Conservation (phyloP, 1,140 invertebrate genomes). For the Pantala flavescens region DNA sequence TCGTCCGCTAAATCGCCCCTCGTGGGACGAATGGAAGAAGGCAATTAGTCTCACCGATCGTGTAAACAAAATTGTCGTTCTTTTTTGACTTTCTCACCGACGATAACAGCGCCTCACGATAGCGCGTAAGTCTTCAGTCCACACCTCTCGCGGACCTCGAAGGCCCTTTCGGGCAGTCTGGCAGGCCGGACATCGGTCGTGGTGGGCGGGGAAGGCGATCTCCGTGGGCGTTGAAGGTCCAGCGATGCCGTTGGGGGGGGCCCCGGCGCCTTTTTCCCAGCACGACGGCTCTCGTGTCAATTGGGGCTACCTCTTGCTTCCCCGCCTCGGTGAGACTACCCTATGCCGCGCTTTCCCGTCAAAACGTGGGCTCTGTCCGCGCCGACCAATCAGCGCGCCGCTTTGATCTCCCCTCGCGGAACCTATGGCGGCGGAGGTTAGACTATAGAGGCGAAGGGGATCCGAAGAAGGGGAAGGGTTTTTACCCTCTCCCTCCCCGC, state of each 20-base stretch:
- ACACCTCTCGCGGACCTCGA: not conserved
- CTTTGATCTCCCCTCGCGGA: constrained; percentile 1
- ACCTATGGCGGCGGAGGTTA: constrained; percentile 8
- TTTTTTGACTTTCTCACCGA: too few relatives aligned
- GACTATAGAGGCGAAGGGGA: not conserved
- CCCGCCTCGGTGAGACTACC: constrained; percentile 5
- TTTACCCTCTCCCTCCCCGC: not conserved
- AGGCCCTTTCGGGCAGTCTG: not conserved
- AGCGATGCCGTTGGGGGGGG: not conserved
- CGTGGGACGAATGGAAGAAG: too few relatives aligned
- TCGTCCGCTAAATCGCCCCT: too few relatives aligned
- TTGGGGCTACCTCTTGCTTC: not conserved
- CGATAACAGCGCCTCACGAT: too few relatives aligned
- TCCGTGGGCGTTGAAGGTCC: not conserved
- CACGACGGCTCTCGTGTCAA: not conserved
- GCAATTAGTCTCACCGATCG: too few relatives aligned
- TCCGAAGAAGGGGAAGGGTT: not conserved
- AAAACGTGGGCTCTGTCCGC: constrained; percentile 2
- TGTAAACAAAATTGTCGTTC: too few relatives aligned
- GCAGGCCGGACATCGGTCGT: not conserved
- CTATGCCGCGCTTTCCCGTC: not conserved
- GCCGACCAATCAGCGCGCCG: constrained; percentile 12
- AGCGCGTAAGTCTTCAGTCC: not conserved
- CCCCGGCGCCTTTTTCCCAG: not conserved
- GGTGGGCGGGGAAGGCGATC: not conserved